Evolutionary conservation across 2,113 vertebrate genomes (phyloP).

Genomic region (Piprites chloris): DNA sequence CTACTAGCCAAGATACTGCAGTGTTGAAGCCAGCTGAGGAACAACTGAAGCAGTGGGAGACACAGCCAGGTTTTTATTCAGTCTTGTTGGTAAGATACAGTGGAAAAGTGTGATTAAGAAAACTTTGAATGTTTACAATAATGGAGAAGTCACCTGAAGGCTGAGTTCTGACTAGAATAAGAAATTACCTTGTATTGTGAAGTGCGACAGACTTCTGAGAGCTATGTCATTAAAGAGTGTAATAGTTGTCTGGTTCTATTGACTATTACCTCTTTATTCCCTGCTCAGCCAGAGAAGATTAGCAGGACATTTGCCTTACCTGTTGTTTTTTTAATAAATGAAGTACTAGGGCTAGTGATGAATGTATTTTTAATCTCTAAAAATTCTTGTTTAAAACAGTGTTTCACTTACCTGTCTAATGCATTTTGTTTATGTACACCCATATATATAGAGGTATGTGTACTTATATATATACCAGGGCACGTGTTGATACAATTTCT

Average conservation of each 20-base stretch:
- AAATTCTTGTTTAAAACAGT: neutral
- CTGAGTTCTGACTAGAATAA: neutral
- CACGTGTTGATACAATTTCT: neutral
- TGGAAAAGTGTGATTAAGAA: neutral
- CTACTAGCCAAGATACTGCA: conserved; percentile 93
- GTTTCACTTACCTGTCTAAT: neutral
- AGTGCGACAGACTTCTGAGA: neutral
- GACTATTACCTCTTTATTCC: neutral
- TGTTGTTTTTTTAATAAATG: neutral
- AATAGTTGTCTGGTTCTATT: neutral
- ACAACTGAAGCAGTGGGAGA: conserved; percentile 95
- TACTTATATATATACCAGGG: neutral
- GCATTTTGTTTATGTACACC: neutral
- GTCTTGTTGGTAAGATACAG: conserved; percentile 87
- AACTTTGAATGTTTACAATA: neutral
- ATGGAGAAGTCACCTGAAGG: neutral
- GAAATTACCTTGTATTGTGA: neutral
- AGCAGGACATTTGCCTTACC: neutral
- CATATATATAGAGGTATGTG: neutral
- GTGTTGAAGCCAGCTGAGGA: conserved; percentile 95
- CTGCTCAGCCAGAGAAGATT: neutral
- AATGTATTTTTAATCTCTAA: neutral
- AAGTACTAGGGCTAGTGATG: neutral
- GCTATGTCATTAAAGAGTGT: neutral
- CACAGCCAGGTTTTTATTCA: conserved; percentile 95